These are phyloP conservation scores for Noctua pronuba DNA, from an alignment of 2,888 invertebrate species.

Conservation along the genomic window DNA sequence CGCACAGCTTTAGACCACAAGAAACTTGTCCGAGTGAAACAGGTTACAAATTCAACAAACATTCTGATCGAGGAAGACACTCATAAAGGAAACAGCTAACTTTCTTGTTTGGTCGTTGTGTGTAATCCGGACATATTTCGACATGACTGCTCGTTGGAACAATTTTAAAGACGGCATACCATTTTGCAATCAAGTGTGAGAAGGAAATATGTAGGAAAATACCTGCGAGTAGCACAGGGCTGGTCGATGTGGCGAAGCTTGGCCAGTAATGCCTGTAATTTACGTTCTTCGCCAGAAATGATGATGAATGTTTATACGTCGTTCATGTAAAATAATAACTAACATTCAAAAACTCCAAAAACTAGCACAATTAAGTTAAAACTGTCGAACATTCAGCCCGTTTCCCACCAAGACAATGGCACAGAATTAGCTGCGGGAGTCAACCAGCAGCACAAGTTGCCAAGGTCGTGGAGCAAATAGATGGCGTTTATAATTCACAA, in stretches of 20 bases:
- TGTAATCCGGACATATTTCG: slow-evolving; percentile 30
- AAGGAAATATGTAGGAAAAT: not conserved
- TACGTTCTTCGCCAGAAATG: not conserved
- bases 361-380: slow-evolving; percentile 39
- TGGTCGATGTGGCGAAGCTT: not conserved
- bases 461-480: slow-evolving; percentile 68
- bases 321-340: not conserved
- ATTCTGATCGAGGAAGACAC: slow-evolving; percentile 33
- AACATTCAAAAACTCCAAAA: slow-evolving; percentile 13
- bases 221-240: not conserved
- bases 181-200: slow-evolving; percentile 18
- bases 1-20: too few relatives aligned
- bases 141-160: slow-evolving; percentile 1
- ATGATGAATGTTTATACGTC: not conserved
- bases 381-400: slow-evolving; percentile 45
- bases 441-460: slow-evolving; percentile 32
- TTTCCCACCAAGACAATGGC: slow-evolving; percentile 72
- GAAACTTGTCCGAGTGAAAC: not conserved
- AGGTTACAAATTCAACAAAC: slow-evolving; percentile 1
- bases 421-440: slow-evolving; percentile 64
- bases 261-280: not conserved
- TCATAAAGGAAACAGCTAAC: slow-evolving; percentile 20
- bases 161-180: slow-evolving; percentile 6
- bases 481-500: slow-evolving; percentile 65
- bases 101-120: slow-evolving; percentile 17